phyloP scores from a whole-genome alignment of 2,113 vertebrate species.

The Bolborhynchus lineola region DNA sequence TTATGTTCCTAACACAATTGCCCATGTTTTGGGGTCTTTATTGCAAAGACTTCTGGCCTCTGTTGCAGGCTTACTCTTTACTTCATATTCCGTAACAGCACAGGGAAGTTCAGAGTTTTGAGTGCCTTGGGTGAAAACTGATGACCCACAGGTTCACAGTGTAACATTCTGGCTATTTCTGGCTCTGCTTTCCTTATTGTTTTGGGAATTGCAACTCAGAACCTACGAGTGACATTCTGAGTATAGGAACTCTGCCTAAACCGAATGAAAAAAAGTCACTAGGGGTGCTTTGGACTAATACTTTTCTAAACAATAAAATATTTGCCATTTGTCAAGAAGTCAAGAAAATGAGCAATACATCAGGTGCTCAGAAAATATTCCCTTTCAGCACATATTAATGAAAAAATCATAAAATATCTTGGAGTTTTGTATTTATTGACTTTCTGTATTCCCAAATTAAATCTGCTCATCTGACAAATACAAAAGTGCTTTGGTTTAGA shows the following conservation, averaged over 20 bases:
- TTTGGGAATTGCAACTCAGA: not conserved
- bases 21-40: conserved; percentile 17
- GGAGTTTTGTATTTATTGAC: not conserved
- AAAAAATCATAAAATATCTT: not conserved
- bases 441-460: not conserved
- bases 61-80: not conserved
- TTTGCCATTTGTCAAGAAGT: not conserved
- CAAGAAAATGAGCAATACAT: not conserved
- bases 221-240: not conserved
- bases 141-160: not conserved
- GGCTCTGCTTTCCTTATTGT: not conserved
- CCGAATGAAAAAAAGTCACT: not conserved
- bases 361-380: not conserved
- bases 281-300: not conserved
- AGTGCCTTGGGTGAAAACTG: not conserved
- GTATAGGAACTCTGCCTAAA: not conserved
- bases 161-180: not conserved
- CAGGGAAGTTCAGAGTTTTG: not conserved
- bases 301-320: not conserved
- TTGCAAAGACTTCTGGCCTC: not conserved
- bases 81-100: not conserved
- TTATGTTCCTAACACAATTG: conserved; percentile 50
- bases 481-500: not conserved
- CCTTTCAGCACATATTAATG: not conserved
- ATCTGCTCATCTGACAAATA: not conserved